These are phyloP conservation scores for Plestiodon gilberti DNA, from an alignment of 2,113 vertebrate species.

Conservation along the genomic window DNA sequence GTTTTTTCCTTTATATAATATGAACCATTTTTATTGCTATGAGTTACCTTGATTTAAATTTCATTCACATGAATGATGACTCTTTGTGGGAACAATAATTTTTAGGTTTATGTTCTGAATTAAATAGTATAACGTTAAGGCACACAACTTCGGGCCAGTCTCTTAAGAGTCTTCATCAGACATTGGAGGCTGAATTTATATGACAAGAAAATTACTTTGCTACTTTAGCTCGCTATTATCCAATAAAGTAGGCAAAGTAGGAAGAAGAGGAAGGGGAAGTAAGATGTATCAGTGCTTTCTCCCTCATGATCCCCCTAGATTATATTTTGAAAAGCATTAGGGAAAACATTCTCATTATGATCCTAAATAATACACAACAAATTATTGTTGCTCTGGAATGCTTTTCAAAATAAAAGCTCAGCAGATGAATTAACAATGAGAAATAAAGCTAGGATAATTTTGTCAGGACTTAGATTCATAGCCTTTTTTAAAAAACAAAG, in stretches of 20 bases:
- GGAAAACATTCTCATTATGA: not conserved
- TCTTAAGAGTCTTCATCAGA: constrained; percentile 49
- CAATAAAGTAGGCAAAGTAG: constrained; percentile 32
- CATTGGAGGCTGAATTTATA: constrained; percentile 2
- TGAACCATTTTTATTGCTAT: constrained; percentile 15
- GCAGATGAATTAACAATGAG: not conserved
- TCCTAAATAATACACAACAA: not conserved
- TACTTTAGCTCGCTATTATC: constrained; percentile 54
- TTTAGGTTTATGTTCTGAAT: not conserved
- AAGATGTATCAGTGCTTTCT: constrained; percentile 43
- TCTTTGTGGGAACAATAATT: constrained; percentile 32
- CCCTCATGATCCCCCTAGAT: not conserved
- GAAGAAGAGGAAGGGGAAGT: constrained; percentile 38
- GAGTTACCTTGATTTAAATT: constrained; percentile 45
- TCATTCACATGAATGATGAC: constrained; percentile 22
- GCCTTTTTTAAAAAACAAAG: not conserved
- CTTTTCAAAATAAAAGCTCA: constrained; percentile 6
- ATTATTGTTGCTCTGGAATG: not conserved
- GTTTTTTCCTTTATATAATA: not conserved
- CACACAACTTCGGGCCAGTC: not conserved
- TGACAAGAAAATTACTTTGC: constrained; percentile 37
- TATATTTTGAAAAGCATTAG: not conserved
- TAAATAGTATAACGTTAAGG: constrained; percentile 17
- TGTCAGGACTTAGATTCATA: not conserved
- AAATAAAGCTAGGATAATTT: not conserved